Evolutionary conservation across 37 sponge, comb jelly and placozoan genomes (phyloP).

Genomic region (Theonella swinhoei): DNA sequence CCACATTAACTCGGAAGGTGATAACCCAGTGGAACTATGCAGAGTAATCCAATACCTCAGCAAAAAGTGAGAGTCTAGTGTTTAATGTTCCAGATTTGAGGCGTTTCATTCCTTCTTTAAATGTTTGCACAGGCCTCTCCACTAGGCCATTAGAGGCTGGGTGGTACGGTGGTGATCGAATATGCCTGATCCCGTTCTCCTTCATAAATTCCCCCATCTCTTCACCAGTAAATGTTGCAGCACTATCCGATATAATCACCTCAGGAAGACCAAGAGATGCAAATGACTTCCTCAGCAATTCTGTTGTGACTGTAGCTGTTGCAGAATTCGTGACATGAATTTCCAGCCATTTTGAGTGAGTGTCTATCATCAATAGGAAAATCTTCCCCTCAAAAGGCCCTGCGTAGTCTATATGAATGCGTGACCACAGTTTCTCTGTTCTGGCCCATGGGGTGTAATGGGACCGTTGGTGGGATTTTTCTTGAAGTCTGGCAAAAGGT

Average conservation of each 20-base stretch:
- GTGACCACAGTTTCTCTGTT: slow-evolving; percentile 20
- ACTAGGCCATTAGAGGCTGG: too few relatives aligned
- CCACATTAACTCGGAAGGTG: too few relatives aligned
- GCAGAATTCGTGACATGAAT: not conserved
- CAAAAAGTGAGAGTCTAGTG: too few relatives aligned
- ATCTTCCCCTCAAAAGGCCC: slow-evolving; percentile 19
- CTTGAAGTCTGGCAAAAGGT: slow-evolving; percentile 2
- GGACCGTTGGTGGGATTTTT: not conserved
- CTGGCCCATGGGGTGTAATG: slow-evolving; percentile 35
- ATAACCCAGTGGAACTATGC: too few relatives aligned
- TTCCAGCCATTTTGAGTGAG: slow-evolving; percentile 59
- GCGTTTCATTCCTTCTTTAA: too few relatives aligned
- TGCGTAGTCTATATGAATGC: slow-evolving; percentile 34
- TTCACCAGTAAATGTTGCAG: not conserved
- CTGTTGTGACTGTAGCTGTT: not conserved
- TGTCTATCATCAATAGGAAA: slow-evolving; percentile 37
- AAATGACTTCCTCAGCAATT: slow-evolving; percentile 7
- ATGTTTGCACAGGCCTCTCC: too few relatives aligned
- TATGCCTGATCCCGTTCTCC: too few relatives aligned
- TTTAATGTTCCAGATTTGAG: too few relatives aligned
- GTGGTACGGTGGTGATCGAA: too few relatives aligned
- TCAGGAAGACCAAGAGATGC: slow-evolving; percentile 30
- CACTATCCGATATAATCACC: slow-evolving; percentile 31
- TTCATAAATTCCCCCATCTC: slow-evolving; percentile 33
- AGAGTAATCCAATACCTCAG: too few relatives aligned